Conservation (phyloP, 2,797 vertebrate genomes). For the Mormyrops attenuatus region DNA sequence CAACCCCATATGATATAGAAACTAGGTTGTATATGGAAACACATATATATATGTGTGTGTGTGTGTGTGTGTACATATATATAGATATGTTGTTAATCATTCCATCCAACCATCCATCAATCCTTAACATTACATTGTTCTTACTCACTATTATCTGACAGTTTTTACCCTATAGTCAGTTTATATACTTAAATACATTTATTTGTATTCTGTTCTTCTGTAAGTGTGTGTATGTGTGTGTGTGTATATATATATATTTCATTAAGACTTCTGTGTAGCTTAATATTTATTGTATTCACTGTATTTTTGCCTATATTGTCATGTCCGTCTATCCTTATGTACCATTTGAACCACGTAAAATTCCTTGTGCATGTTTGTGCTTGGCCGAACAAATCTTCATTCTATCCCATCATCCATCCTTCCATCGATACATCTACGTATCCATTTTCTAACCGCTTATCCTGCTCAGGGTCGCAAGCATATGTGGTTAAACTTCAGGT, state of each 20-base stretch:
- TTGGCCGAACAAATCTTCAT: not conserved
- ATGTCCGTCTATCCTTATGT: not conserved
- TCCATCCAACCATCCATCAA: not conserved
- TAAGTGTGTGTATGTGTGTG: not conserved
- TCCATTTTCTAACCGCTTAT: not conserved
- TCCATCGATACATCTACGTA: not conserved
- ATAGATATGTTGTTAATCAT: not conserved
- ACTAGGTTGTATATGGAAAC: not conserved
- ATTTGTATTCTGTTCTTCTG: not conserved
- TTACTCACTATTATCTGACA: not conserved
- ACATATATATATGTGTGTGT: not conserved
- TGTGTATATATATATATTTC: not conserved
- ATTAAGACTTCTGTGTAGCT: not conserved
- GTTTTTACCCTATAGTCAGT: not conserved
- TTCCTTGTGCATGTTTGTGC: not conserved
- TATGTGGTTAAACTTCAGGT: not conserved
- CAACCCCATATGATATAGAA: not conserved
- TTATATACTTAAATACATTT: not conserved
- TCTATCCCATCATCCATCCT: not conserved
- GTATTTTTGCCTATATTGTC: not conserved
- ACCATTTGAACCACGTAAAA: not conserved
- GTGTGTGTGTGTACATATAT: not conserved
- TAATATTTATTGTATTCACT: not conserved
- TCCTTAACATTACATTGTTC: not conserved
- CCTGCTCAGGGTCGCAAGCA: not conserved